phyloP scores from a whole-genome alignment of 1,140 invertebrate species.

The Cydia splendana region DNA sequence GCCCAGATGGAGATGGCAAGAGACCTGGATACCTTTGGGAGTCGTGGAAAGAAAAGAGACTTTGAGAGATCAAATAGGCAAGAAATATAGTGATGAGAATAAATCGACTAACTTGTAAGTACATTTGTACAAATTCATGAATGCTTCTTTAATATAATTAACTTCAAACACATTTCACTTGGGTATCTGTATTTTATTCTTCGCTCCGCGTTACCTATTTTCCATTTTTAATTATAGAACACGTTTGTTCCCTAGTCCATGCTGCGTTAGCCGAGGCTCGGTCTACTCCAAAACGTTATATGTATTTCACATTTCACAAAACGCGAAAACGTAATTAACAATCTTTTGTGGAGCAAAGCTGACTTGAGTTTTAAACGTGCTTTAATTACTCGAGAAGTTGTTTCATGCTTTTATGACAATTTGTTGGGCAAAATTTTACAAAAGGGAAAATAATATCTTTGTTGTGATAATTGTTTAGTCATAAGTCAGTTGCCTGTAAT shows the following conservation, averaged over 20 bases:
- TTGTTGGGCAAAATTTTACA: slow-evolving; percentile 20
- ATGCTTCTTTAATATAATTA: no score
- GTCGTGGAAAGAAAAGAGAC: no score
- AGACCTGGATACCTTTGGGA: no score
- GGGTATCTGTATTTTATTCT: not conserved
- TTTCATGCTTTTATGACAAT: slow-evolving; percentile 27
- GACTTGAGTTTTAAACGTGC: slow-evolving; percentile 21
- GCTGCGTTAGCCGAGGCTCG: not conserved
- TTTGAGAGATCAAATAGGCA: no score
- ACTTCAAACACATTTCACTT: not conserved
- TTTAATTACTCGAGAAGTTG: slow-evolving; percentile 25
- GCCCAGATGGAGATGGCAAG: no score
- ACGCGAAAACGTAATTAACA: slow-evolving; percentile 31
- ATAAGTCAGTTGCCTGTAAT: not conserved
- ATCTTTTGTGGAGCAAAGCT: slow-evolving; percentile 21
- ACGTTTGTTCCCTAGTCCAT: not conserved
- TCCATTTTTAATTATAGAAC: slow-evolving; percentile 1
- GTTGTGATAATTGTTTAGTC: not conserved
- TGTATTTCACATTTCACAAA: slow-evolving; percentile 19
- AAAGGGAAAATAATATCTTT: slow-evolving; percentile 5
- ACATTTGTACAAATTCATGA: no score
- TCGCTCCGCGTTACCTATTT: not conserved
- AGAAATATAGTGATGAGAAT: no score
- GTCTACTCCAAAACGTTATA: slow-evolving; percentile 4
- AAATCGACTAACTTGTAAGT: no score